Base-by-base conservation (phyloP, 1,140 invertebrate species). In the Drosophila truncata region DNA sequence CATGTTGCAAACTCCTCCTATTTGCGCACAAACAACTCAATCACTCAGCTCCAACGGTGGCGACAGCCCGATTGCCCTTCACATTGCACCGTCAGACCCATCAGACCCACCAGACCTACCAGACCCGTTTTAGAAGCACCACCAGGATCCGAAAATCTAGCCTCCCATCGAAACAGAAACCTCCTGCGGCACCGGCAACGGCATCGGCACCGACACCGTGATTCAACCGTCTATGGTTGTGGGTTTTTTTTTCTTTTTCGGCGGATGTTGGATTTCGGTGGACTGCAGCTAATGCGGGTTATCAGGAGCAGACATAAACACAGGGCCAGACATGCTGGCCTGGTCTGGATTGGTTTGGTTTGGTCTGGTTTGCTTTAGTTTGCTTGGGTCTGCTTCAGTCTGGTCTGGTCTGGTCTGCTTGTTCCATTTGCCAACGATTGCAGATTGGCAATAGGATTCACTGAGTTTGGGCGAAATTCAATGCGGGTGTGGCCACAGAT, bases 21-120 rank as follows among this genome's bases (percentile, higher is more conserved):
- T 83, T 83, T 83, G 76, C 41, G 60, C 84, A 75, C 86, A 85
- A 88, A 88, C 85, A 88, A 85, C 74, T 82, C 85, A 88, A 72
- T 72, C 69, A 72, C 70, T 59, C 31, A 60, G 67, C 80, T 74
- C 71, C 58, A 77, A 52, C 61, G 46, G 37, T 65, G 73, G 70
- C 71, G 74, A 69, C 47, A 77, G 73, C 44, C 41, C 27, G 66
- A 59, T 71, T 72, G 69, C 66, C 42, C 52, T 72, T 66, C 46
- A 27, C 35, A 41, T 33, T 35, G 25, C 49, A 31, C 18, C 23
- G 13, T 8, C 31, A 58, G 10, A 44, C 9, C 14, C 16, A 16
- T 8, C 31, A 58, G 10, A 44, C 9, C 14, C 16, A 16, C 8
- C 20, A 31, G 13, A 10, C n/a, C 18, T 9, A 23, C 10, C 29